These are phyloP conservation scores for Phyllotreta cruciferae DNA, from an alignment of 2,888 invertebrate species.

Conservation along the genomic window DNA sequence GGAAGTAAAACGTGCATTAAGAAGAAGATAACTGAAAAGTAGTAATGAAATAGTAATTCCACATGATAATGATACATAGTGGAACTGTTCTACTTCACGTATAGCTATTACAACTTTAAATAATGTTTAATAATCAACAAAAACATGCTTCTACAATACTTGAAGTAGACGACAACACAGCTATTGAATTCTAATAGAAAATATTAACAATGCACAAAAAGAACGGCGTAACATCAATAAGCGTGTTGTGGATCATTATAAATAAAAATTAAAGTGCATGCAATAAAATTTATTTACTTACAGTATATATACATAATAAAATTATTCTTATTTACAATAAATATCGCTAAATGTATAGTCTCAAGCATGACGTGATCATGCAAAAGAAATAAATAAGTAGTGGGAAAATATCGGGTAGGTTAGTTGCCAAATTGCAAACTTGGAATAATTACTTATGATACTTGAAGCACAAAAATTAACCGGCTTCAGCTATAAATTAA, in stretches of 20 bases:
- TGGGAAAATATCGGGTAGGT: slow-evolving; percentile 1
- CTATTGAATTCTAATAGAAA: slow-evolving; percentile 48
- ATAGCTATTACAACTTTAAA: background rate
- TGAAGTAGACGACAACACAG: slow-evolving; percentile 39
- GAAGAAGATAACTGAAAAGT: background rate
- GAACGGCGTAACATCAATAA: slow-evolving; percentile 4
- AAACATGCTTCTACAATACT: slow-evolving; percentile 5
- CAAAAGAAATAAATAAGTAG: slow-evolving; percentile 18
- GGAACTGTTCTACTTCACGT: slow-evolving; percentile 10
- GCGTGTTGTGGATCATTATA: background rate
- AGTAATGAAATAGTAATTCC: background rate
- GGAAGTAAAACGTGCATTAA: slow-evolving; percentile 1
- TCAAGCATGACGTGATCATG: slow-evolving; percentile 17
- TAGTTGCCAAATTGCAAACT: background rate
- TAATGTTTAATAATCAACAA: background rate
- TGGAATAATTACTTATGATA: background rate
- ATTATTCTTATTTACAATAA: slow-evolving; percentile 37
- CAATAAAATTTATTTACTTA: slow-evolving; percentile 27
- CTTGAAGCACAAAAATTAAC: too few relatives aligned
- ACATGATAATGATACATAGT: slow-evolving; percentile 1
- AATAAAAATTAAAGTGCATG: slow-evolving; percentile 10
- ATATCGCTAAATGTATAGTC: slow-evolving; percentile 29
- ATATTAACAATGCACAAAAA: slow-evolving; percentile 27
- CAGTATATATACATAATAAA: slow-evolving; percentile 18
- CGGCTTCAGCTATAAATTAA: slow-evolving; percentile 3